Evolutionary conservation across 2,113 vertebrate genomes (phyloP), one percentile per base, ranked within the genome.

Genomic region (Chloroceryle aenea): DNA sequence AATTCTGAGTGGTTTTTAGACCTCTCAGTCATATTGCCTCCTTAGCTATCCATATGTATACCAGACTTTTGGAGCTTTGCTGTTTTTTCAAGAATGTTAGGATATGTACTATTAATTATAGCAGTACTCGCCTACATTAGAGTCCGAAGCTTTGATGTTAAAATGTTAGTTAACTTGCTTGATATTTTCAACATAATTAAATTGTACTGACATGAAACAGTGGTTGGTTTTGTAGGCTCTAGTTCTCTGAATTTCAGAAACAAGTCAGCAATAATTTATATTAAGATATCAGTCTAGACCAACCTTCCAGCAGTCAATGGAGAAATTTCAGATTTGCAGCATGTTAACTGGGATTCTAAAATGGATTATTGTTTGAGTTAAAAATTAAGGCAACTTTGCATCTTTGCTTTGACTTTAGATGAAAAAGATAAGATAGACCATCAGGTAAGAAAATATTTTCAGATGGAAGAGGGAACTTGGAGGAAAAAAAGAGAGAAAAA

Each of bases 151-250:
- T 88, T 88, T 92, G 45, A 53, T 85, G 40, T 68, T 67, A 71
- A 79, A 93, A 69, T 56, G 34, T 5, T 71, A 29, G 26, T 74
- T 83, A 94, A 90, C 34, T 59, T 23, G 29, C 50, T 77, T 88
- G 34, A 74, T 77, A 80, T 83, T 76, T 59, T 83, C 34, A 47
- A 83, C 38, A 20, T 77, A 52, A 76, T 76, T 94, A 84, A 91
- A 73, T 59, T 34, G 30, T 16, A 50, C 32, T 71, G 38, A 38
- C 0, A 0, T 74, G 47, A 90, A 90, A 71, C 2, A 4, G 5
- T n/a, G 12, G 12, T 47, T 62, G 17, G 20, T 79, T 95, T 96
- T 69, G 36, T 30, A 69, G 29, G 18, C 19, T 83, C 83, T 66
- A 91, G 83, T 58, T 69, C 25, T 40, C 47, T 36, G 43, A 82